phyloP scores from a whole-genome alignment of 2,797 vertebrate genomes.

The Pogonophryne albipinna region DNA sequence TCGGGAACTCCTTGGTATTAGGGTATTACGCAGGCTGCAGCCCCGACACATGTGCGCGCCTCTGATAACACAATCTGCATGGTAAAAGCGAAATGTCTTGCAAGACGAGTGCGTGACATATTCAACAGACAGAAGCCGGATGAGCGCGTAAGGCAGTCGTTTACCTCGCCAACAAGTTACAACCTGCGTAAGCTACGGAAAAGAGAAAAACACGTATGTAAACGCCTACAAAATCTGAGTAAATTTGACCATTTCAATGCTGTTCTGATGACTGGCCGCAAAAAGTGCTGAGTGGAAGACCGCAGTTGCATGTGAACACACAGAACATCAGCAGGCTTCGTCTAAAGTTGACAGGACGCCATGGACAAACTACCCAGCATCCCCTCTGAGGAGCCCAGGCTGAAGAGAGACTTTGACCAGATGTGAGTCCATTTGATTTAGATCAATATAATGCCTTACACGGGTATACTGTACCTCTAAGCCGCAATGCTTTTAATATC shows the following conservation, averaged over 20 bases:
- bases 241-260: conserved; percentile 36
- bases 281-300: neutral
- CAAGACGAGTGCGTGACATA: neutral
- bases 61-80: conserved; percentile 84
- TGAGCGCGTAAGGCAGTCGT: conserved; percentile 1
- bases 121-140: neutral
- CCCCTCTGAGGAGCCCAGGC: conserved; percentile 29
- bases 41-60: conserved; percentile 57
- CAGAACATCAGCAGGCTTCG: conserved; percentile 25
- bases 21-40: conserved; percentile 50
- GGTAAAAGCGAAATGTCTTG: conserved; percentile 13
- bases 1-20: conserved; percentile 52
- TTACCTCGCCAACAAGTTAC: conserved; percentile 34
- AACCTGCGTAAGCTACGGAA: conserved; percentile 8
- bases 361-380: conserved; percentile 18
- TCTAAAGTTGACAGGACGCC: conserved; percentile 20
- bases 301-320: neutral
- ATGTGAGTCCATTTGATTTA: conserved; percentile 76
- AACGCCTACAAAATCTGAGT: conserved; percentile 31
- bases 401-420: conserved; percentile 71
- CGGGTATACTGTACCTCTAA: neutral
- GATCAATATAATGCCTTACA: neutral
- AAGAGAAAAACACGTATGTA: conserved; percentile 14
- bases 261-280: neutral
- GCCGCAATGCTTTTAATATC: neutral